Conservation (phyloP, 1,140 invertebrate species). For the Drosophila arizonae region DNA sequence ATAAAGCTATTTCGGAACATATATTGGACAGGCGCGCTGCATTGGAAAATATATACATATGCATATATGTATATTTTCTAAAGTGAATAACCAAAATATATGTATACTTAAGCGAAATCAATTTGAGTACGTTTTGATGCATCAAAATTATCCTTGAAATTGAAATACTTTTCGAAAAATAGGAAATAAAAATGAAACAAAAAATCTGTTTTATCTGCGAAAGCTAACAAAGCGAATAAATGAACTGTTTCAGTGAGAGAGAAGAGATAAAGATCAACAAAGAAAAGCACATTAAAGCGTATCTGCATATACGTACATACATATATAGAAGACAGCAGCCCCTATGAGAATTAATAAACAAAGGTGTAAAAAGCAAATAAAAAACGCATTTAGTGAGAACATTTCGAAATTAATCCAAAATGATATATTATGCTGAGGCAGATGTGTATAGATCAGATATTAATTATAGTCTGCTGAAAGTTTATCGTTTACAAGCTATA, state of each 20-base stretch:
- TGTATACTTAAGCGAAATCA: slow-evolving; percentile 18
- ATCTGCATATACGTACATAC: neutral
- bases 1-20: slow-evolving; percentile 77
- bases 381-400: slow-evolving; percentile 4
- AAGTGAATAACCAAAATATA: slow-evolving; percentile 41
- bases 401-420: neutral
- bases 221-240: slow-evolving; percentile 30
- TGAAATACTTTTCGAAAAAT: slow-evolving; percentile 17
- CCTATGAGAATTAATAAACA: slow-evolving; percentile 29
- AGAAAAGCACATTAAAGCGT: slow-evolving; percentile 12
- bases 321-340: neutral
- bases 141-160: slow-evolving; percentile 23
- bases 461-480: neutral
- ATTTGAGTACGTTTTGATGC: slow-evolving; percentile 15
- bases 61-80: slow-evolving; percentile 22
- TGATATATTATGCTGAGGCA: neutral
- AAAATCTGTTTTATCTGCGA: slow-evolving; percentile 1
- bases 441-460: neutral
- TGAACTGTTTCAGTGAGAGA: slow-evolving; percentile 7
- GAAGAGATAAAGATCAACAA: slow-evolving; percentile 35
- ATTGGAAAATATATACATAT: slow-evolving; percentile 43
- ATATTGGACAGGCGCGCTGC: slow-evolving; percentile 61
- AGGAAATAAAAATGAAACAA: neutral
- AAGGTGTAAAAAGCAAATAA: slow-evolving; percentile 1
- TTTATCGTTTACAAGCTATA: neutral